A percentile compares a stretch with the other conserved stretches of the same genome.
These are phyloP conservation scores for Hydriomena furcata DNA, from an alignment of 2,888 invertebrate genomes.

Conservation along the genomic window DNA sequence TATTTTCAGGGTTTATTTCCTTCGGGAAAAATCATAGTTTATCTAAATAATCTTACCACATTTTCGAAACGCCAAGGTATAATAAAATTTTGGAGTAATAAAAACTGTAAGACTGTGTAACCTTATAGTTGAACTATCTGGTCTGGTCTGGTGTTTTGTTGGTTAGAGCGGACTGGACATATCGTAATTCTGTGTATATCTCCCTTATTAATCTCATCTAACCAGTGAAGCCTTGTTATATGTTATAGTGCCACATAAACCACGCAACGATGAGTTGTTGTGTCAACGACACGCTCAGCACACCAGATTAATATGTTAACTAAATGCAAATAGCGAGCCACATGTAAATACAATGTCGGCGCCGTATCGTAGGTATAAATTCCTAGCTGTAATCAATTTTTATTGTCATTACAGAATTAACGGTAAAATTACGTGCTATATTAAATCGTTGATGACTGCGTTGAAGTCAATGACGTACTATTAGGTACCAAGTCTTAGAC, in stretches of 20 bases:
- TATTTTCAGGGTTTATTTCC: too few relatives aligned
- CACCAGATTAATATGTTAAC: slow-evolving; percentile 72
- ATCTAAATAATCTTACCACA: too few relatives aligned
- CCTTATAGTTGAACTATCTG: too few relatives aligned
- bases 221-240: slow-evolving; percentile 12
- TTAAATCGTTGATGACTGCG: neutral
- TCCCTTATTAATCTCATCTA: slow-evolving; percentile 6
- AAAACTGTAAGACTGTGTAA: too few relatives aligned
- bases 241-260: slow-evolving; percentile 19
- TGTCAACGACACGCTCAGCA: slow-evolving; percentile 53
- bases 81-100: too few relatives aligned
- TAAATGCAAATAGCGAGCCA: slow-evolving; percentile 62
- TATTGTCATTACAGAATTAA: neutral
- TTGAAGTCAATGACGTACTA: neutral
- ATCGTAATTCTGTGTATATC: neutral
- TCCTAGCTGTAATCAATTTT: slow-evolving; percentile 13
- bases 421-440: neutral
- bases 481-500: neutral
- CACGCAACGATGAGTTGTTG: slow-evolving; percentile 45
- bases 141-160: too few relatives aligned
- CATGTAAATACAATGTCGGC: slow-evolving; percentile 26
- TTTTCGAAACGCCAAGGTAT: too few relatives aligned
- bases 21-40: too few relatives aligned
- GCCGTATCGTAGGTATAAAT: slow-evolving; percentile 6
- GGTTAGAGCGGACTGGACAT: too few relatives aligned